phyloP scores from a whole-genome alignment of 2,888 invertebrate genomes.

The Sicus ferrugineus region DNA sequence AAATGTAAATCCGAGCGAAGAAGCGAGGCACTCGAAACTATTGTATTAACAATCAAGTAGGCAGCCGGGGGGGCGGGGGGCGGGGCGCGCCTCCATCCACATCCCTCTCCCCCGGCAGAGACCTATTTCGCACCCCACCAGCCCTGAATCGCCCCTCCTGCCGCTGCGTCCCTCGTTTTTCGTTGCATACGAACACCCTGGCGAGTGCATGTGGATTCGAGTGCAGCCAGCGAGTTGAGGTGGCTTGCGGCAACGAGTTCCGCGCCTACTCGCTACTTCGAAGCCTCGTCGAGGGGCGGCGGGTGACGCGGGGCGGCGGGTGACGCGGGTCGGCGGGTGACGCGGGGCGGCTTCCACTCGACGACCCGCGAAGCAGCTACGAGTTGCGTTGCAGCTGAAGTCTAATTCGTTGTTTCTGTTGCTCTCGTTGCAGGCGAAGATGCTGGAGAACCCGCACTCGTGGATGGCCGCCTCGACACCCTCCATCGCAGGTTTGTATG shows the following conservation, averaged over 20 bases:
- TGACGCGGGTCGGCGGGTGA: no score
- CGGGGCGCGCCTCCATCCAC: background rate
- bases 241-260: background rate
- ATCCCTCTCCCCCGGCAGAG: background rate
- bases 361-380: no score
- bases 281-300: slow-evolving; percentile 33
- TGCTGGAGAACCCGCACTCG: slow-evolving; percentile 90
- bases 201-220: slow-evolving; percentile 28
- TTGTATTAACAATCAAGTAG: slow-evolving; percentile 30
- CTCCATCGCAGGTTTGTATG: slow-evolving; percentile 84
- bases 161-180: slow-evolving; percentile 2
- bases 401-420: slow-evolving; percentile 15
- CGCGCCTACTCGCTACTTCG: slow-evolving; percentile 49
- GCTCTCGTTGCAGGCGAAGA: slow-evolving; percentile 82
- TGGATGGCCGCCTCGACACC: slow-evolving; percentile 90
- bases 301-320: no score
- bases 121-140: no score
- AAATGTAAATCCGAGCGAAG: slow-evolving; percentile 35
- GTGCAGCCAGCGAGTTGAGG: slow-evolving; percentile 16
- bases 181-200: slow-evolving; percentile 20
- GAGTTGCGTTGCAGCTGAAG: background rate
- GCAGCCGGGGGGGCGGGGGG: slow-evolving; percentile 9
- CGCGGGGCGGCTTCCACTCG: no score
- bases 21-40: slow-evolving; percentile 8
- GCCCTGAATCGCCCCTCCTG: background rate